Conservation (phyloP, 1,140 invertebrate species). For the Bombus superbus region DNA sequence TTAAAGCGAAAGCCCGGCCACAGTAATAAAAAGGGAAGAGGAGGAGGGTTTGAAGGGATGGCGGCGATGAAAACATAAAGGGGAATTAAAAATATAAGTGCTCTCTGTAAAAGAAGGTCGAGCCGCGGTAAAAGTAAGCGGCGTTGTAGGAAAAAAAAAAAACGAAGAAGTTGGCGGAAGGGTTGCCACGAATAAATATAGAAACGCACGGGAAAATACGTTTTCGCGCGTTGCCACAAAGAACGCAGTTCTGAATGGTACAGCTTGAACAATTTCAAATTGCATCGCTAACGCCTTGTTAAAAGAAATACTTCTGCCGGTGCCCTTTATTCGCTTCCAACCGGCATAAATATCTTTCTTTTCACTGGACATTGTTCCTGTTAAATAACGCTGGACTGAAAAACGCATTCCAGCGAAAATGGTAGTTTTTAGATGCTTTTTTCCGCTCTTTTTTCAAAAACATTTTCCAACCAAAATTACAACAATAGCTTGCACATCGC, state of each 20-base stretch:
- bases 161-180: neutral
- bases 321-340: neutral
- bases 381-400: neutral
- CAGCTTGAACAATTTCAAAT: conserved; percentile 16
- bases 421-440: neutral
- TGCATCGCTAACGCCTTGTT: conserved; percentile 21
- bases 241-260: neutral
- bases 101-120: conserved; percentile 38
- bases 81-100: conserved; percentile 53
- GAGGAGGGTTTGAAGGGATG: neutral
- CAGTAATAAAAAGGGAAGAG: neutral
- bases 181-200: conserved; percentile 31
- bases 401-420: too few species aligned
- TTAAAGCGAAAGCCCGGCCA: conserved; percentile 11
- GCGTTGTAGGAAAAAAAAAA: neutral
- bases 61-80: conserved; percentile 8
- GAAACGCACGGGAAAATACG: conserved; percentile 29
- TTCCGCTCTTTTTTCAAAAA: neutral
- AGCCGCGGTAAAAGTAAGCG: conserved; percentile 27
- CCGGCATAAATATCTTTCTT: neutral
- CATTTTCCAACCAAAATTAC: neutral
- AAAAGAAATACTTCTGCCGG: neutral
- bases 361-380: neutral
- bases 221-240: conserved; percentile 22
- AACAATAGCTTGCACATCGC: neutral